Percentiles rank a stretch among this genome's conserved stretches.
phyloP scores from a whole-genome alignment of 2,113 vertebrate genomes.

The Nannospalax galili region DNA sequence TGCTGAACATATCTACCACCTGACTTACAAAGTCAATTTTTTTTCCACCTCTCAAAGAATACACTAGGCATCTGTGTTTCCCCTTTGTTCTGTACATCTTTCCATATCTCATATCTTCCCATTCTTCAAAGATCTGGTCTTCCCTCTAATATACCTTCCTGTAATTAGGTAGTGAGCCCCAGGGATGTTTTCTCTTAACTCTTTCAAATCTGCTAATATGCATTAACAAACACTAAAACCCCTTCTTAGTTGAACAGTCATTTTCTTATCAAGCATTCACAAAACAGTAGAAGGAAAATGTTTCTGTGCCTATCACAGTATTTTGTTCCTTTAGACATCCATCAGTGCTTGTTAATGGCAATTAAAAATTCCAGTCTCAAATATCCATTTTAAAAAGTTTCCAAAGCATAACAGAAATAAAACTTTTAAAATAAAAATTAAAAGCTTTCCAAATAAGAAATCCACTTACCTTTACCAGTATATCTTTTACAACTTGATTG shows the following conservation, averaged over 20 bases:
- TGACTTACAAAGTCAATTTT: conserved; percentile 10
- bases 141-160: not conserved
- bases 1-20: not conserved
- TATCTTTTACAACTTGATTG: conserved; percentile 96
- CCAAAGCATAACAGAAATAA: not conserved
- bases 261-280: conserved; percentile 19
- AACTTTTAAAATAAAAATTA: not conserved
- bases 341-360: conserved; percentile 38
- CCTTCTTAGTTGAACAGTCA: not conserved
- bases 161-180: not conserved
- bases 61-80: not conserved
- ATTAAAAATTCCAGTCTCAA: not conserved
- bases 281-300: conserved; percentile 35
- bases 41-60: not conserved
- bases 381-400: conserved; percentile 30
- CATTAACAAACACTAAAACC: not conserved
- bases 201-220: conserved; percentile 3
- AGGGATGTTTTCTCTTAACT: not conserved
- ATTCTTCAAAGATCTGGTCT: not conserved
- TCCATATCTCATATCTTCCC: not conserved
- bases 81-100: not conserved
- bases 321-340: not conserved
- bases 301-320: not conserved
- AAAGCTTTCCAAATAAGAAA: conserved; percentile 1
- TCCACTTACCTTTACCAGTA: conserved; percentile 95